A percentile compares a stretch with the other conserved stretches of the same genome.
phyloP scores from a whole-genome alignment of 2,113 vertebrate species.

The Apeltes quadracus region DNA sequence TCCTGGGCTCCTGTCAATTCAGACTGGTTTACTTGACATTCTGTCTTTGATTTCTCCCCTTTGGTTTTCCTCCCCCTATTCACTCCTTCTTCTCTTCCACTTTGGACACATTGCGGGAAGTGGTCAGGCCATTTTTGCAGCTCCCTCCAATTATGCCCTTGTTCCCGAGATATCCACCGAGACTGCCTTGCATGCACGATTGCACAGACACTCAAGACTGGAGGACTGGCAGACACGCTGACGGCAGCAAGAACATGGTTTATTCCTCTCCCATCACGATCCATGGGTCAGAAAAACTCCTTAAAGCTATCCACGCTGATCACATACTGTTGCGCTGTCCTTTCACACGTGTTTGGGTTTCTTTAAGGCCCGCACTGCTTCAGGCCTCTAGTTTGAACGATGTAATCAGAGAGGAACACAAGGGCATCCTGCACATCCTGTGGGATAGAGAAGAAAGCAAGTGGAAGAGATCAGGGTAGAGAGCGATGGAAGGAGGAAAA shows the following conservation, averaged over 20 bases:
- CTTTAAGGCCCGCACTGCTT: slow-evolving; percentile 38
- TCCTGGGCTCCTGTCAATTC: slow-evolving; percentile 57
- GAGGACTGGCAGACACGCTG: slow-evolving; percentile 29
- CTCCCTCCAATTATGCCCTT: slow-evolving; percentile 60
- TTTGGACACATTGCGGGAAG: slow-evolving; percentile 39
- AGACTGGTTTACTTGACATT: slow-evolving; percentile 32
- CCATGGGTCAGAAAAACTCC: slow-evolving; percentile 37
- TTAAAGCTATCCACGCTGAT: slow-evolving; percentile 42
- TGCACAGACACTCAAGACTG: slow-evolving; percentile 43
- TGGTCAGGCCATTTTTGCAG: slow-evolving; percentile 43
- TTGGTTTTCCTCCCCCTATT: slow-evolving; percentile 37
- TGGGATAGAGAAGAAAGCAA: slow-evolving; percentile 42
- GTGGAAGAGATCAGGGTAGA: slow-evolving; percentile 8
- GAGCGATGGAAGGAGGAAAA: slow-evolving; percentile 41
- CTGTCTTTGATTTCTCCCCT: slow-evolving; percentile 50
- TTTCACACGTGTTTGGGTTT: slow-evolving; percentile 46
- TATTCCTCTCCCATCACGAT: slow-evolving; percentile 27
- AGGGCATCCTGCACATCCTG: slow-evolving; percentile 53
- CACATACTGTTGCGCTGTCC: slow-evolving; percentile 29
- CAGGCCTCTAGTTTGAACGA: slow-evolving; percentile 48
- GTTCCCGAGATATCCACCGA: slow-evolving; percentile 31
- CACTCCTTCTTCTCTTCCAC: slow-evolving; percentile 23
- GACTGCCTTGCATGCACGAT: slow-evolving; percentile 38
- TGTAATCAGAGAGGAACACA: slow-evolving; percentile 55
- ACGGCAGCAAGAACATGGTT: slow-evolving; percentile 19